These are phyloP conservation scores for Musca vetustissima DNA, from an alignment of 1,140 invertebrate genomes.

Conservation along the genomic window DNA sequence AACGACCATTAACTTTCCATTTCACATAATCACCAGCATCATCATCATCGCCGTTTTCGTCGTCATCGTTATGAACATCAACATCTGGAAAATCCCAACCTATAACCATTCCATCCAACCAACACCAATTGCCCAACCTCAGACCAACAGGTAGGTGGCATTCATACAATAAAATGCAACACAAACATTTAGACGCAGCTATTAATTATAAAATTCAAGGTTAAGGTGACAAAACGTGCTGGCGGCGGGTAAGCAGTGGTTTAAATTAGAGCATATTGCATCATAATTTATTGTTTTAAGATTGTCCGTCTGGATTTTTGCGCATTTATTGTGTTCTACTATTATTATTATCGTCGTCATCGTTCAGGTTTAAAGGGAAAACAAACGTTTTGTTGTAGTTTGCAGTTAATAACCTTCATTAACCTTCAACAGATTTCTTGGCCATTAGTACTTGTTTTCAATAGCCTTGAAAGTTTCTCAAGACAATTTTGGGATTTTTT, in stretches of 20 bases:
- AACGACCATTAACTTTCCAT: conserved; percentile 21
- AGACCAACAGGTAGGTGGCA: conserved; percentile 18
- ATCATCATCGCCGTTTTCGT: no score
- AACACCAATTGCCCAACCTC: neutral
- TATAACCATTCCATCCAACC: no score
- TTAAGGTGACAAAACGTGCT: neutral
- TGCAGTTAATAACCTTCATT: no score
- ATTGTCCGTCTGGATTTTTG: no score
- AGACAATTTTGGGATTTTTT: no score
- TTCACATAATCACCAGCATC: neutral
- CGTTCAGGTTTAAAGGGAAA: no score
- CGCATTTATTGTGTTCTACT: no score
- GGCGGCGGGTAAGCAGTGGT: neutral
- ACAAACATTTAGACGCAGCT: neutral
- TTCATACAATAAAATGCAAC: neutral
- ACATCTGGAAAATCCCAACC: conserved; percentile 9
- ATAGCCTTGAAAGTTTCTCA: no score
- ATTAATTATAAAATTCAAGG: conserved; percentile 12
- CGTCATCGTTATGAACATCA: neutral
- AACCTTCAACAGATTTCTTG: no score
- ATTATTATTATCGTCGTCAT: no score
- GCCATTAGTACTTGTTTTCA: no score
- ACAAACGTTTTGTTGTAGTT: no score
- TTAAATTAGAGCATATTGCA: conserved; percentile 16
- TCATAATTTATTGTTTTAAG: conserved; percentile 12